These are phyloP conservation scores for Pherbina coryleti DNA, from an alignment of 2,888 invertebrate genomes.

Conservation along the genomic window DNA sequence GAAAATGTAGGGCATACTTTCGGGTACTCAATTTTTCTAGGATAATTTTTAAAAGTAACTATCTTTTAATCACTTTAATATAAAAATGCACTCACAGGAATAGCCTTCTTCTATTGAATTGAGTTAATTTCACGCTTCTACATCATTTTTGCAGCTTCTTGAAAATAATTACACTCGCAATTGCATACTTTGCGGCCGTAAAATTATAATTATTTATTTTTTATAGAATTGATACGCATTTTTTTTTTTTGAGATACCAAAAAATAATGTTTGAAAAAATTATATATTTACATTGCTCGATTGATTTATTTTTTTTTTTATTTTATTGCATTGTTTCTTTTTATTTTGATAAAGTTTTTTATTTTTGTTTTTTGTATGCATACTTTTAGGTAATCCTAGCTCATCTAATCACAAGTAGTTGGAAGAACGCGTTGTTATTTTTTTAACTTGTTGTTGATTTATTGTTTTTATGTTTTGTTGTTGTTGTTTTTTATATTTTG, in stretches of 20 bases:
- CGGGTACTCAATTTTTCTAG: too few relatives aligned
- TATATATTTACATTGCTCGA: constrained; percentile 12
- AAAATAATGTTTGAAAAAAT: neutral
- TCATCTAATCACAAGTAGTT: constrained; percentile 69
- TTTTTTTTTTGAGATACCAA: neutral
- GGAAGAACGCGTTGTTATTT: constrained; percentile 57
- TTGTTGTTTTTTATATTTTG: constrained; percentile 52
- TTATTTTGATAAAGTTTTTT: constrained; percentile 44
- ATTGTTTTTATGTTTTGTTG: constrained; percentile 53
- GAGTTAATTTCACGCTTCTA: too few relatives aligned
- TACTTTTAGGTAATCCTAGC: constrained; percentile 68
- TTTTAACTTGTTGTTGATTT: constrained; percentile 52
- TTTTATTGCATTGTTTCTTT: constrained; percentile 18
- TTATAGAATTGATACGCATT: neutral
- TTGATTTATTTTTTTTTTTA: constrained; percentile 28
- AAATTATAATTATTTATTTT: neutral
- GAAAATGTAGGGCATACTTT: too few relatives aligned
- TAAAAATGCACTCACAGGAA: too few relatives aligned
- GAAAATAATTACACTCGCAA: too few relatives aligned
- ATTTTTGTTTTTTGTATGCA: constrained; percentile 56
- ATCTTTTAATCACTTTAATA: too few relatives aligned
- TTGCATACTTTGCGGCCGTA: neutral
- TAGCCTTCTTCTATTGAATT: too few relatives aligned
- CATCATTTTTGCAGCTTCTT: too few relatives aligned
- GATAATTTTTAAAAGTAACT: too few relatives aligned